Evolutionary conservation across 2,797 vertebrate species (phyloP), one percentile per base, ranked within the genome.

Genomic region (Nannoperca obscura): DNA sequence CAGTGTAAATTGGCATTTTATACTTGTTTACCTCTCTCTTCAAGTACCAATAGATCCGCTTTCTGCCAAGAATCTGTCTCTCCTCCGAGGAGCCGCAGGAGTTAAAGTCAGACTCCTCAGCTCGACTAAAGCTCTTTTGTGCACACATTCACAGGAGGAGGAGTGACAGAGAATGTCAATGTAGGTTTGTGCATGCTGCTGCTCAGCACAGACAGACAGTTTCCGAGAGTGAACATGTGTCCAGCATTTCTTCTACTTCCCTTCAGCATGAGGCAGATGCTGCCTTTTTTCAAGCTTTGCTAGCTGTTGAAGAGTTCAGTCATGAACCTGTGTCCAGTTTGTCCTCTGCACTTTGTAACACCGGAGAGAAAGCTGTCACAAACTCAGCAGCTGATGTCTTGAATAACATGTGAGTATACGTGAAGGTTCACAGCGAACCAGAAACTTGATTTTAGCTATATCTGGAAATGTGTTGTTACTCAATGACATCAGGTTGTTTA

Each of bases 121-220:
- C 84, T 84, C 32, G 4, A 44, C 89, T 88, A 80, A 82, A 90
- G 86, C 86, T 81, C 80, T 78, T 87, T 90, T 87, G 87, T 92
- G 81, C 71, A 47, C 73, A 77, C 38, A 69, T 69, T 78, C 82
- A 68, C 71, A 70, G 87, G 85, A 88, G 87, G 90, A 86, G 88
- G 88, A 82, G 89, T 78, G 85, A 80, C 84, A 24, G 73, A 79
- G 88, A 90, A 89, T 88, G 91, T 88, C 81, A 87, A 81, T 44
- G 89, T 87, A 87, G 87, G 80, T 77, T 80, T 71, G 77, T 82
- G 65, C 69, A 53, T 22, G 68, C 71, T 69, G 81, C 89, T 44
- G 74, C 64, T 77, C 49, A 46, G 78, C 75, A 57, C 54, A 64
- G 77, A 79, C 47, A 42, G 46, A 84, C 57, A 11, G 7, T 71